These are phyloP conservation scores for Naso thynnoides DNA, from an alignment of 2,797 vertebrate species.

Conservation along the genomic window DNA sequence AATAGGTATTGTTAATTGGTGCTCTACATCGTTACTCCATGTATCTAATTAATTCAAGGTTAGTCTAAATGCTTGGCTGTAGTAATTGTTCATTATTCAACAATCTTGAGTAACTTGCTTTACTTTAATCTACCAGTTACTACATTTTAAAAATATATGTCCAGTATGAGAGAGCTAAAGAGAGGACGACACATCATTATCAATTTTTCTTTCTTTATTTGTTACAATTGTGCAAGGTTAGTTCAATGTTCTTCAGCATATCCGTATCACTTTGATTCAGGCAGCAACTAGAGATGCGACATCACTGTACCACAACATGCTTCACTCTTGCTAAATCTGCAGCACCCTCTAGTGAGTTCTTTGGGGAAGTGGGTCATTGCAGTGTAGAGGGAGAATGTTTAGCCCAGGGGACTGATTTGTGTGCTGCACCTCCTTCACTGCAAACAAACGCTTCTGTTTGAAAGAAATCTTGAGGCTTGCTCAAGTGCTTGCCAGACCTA, in stretches of 20 bases:
- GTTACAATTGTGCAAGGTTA: conserved; percentile 48
- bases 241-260: conserved; percentile 20
- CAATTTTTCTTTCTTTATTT: conserved; percentile 48
- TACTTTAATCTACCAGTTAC: neutral
- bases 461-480: conserved; percentile 21
- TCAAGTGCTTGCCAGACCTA: conserved; percentile 49
- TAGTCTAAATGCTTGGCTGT: neutral
- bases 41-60: neutral
- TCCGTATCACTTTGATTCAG: neutral
- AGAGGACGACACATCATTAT: conserved; percentile 20
- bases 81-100: neutral
- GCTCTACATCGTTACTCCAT: neutral
- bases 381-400: conserved; percentile 2
- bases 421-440: conserved; percentile 16
- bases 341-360: conserved; percentile 55
- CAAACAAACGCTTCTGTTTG: conserved; percentile 29
- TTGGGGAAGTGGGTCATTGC: conserved; percentile 16
- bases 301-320: conserved; percentile 2
- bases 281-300: conserved; percentile 11
- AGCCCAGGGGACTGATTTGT: conserved; percentile 2
- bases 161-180: neutral
- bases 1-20: no score
- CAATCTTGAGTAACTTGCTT: neutral
- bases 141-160: neutral
- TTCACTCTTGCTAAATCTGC: conserved; percentile 21